These are phyloP conservation scores for Drosophila yakuba DNA, from an alignment of 1,140 invertebrate species.

Conservation along the genomic window DNA sequence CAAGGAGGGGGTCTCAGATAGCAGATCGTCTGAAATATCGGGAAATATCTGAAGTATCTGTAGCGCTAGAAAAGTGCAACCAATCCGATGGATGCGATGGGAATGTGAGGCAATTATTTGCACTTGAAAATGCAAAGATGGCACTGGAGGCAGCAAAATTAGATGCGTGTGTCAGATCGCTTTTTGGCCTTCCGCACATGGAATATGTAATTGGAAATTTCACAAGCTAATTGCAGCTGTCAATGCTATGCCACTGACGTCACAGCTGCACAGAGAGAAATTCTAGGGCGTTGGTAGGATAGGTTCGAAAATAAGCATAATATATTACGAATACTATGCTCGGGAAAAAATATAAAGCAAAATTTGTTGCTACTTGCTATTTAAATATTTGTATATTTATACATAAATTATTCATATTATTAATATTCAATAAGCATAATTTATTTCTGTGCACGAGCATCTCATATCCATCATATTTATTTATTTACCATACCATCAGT, in stretches of 20 bases:
- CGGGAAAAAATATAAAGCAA: no score
- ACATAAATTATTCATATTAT: no score
- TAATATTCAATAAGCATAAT: neutral
- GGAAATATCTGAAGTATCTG: conserved; percentile 3
- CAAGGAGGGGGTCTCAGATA: conserved; percentile 12
- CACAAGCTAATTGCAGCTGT: conserved; percentile 70
- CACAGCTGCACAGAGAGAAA: conserved; percentile 22
- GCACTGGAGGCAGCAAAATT: conserved; percentile 9
- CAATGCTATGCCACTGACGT: conserved; percentile 45
- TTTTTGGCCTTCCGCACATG: conserved; percentile 53
- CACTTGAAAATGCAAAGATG: conserved; percentile 64
- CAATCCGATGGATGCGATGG: conserved; percentile 38
- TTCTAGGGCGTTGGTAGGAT: neutral
- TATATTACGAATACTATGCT: no score
- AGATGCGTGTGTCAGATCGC: conserved; percentile 42
- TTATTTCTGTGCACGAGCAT: neutral
- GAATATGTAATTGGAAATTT: conserved; percentile 59
- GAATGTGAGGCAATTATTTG: conserved; percentile 52
- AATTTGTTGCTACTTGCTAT: no score
- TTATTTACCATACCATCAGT: conserved; percentile 11
- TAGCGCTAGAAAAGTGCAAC: conserved; percentile 49
- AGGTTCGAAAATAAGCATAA: no score
- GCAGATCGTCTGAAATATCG: conserved; percentile 8
- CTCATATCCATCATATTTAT: neutral
- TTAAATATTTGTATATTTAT: no score